Evolutionary conservation across 2,797 vertebrate species (phyloP).

Genomic region (Danio albolineatus): DNA sequence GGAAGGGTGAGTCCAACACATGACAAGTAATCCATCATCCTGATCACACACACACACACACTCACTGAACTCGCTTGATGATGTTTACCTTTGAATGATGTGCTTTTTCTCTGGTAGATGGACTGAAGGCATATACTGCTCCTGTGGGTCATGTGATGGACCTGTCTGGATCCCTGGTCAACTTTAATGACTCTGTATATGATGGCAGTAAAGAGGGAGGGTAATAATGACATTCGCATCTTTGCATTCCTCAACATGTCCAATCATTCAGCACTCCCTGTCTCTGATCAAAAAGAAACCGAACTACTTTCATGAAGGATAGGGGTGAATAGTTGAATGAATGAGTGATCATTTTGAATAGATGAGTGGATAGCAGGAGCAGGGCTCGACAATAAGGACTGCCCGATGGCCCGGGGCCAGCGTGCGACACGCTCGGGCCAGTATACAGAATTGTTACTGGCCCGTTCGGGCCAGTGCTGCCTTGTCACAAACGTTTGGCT

Average conservation of each 20-base stretch:
- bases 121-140: constrained; percentile 88
- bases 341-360: too few relatives aligned
- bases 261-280: neutral
- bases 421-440: too few relatives aligned
- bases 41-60: constrained; percentile 17
- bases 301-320: too few relatives aligned
- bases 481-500: too few relatives aligned
- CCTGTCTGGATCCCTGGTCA: constrained; percentile 76
- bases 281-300: too few relatives aligned
- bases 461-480: too few relatives aligned
- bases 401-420: too few relatives aligned
- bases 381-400: too few relatives aligned
- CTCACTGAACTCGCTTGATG: neutral
- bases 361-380: too few relatives aligned
- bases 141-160: constrained; percentile 89
- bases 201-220: constrained; percentile 86
- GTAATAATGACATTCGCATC: constrained; percentile 69
- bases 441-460: too few relatives aligned
- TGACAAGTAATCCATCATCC: neutral
- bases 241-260: neutral
- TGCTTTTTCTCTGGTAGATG: constrained; percentile 74
- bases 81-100: neutral
- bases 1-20: constrained; percentile 83
- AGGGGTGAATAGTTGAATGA: too few relatives aligned
- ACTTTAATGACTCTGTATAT: constrained; percentile 93